phyloP scores from a whole-genome alignment of 1,140 invertebrate genomes.

The Neodiprion fabricii region DNA sequence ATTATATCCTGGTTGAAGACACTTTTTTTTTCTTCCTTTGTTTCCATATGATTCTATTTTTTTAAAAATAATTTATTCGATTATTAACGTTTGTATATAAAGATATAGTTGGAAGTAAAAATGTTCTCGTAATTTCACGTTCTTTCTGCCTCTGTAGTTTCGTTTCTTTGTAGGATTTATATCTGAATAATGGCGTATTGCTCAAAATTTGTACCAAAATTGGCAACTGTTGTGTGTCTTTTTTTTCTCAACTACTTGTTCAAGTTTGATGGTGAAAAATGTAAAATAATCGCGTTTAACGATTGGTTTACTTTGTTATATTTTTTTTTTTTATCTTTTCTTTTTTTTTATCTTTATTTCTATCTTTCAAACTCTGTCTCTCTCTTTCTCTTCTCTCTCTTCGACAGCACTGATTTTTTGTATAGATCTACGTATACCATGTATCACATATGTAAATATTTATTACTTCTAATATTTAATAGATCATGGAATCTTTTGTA shows the following conservation, averaged over 20 bases:
- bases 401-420: conserved; percentile 48
- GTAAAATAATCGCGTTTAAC: background rate
- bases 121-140: too few relatives aligned
- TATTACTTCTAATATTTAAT: conserved; percentile 56
- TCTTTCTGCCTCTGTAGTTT: too few relatives aligned
- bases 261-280: background rate
- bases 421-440: conserved; percentile 34
- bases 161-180: too few relatives aligned
- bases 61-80: background rate
- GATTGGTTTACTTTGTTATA: background rate
- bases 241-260: too few relatives aligned
- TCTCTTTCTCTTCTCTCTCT: conserved; percentile 27
- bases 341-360: background rate
- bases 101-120: too few relatives aligned
- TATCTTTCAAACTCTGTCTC: background rate
- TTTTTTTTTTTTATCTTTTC: background rate
- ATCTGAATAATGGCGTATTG: too few relatives aligned
- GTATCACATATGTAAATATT: conserved; percentile 52
- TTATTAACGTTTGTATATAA: background rate
- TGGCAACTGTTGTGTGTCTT: too few relatives aligned
- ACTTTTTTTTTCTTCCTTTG: background rate
- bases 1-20: background rate
- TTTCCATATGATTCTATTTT: background rate
- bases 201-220: too few relatives aligned
- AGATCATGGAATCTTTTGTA: conserved; percentile 29